Base-by-base conservation (phyloP, 1,140 invertebrate genomes). In the Dufourea novaeangliae region DNA sequence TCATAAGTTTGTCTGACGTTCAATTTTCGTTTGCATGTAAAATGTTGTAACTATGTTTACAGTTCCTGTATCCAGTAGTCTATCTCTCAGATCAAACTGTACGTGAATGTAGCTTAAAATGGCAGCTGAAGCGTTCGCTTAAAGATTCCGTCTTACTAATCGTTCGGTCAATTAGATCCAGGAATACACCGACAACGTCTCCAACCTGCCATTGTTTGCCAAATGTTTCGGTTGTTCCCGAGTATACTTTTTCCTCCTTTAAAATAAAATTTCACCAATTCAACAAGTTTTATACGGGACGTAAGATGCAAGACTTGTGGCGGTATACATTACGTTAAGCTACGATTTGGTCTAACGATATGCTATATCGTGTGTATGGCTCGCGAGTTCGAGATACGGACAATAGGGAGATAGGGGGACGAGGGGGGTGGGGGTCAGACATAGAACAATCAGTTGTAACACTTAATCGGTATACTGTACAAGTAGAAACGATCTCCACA, bases 81-180 rank as follows among this genome's bases (percentile, higher is more conserved):
- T 88, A 87, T 85, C 82, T 85, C 79, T 63, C 83, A 34, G 72
- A 80, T 88, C 78, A 87, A 78, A 80, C 83, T 77, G 69, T 86
- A 83, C 81, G 52, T 84, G 50, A 84, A 78, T 85, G 71, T 87
- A 88, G 88, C 85, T 86, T 86, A 29, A 81, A 87, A 87, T 90
- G 84, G 87, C 87, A 91, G 88, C 90, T 85, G 85, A 92, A 91
- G 89, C 88, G 87, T 89, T 88, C 83, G 87, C 82, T 73, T 88
- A 91, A 91, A 91, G 80, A 90, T 90, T 92, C 88, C 87, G 88
- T 94, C 96, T 97, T 97, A 98, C 97, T 98, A 94, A 99, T 98
- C 88, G 97, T 98, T 91, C 96, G 96, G 94, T 98, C 98, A 94
- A 98, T 97, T 90, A 98, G 94, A 95, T 99, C 98, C 92, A 98